Evolutionary conservation across 1,140 invertebrate species (phyloP), one percentile per base, ranked within the genome.

Genomic region (Polypedilum pembai): DNA sequence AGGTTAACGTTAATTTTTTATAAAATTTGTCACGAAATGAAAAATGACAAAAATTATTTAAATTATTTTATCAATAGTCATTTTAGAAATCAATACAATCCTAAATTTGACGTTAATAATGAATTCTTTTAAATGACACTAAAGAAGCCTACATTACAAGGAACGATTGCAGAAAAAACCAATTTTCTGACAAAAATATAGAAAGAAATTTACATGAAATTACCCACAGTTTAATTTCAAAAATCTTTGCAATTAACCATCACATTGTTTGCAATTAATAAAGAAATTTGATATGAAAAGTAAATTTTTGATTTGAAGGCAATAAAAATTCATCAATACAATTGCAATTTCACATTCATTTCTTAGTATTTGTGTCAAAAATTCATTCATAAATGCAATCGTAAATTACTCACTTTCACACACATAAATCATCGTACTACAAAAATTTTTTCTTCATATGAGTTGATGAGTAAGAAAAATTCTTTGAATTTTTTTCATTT

Each of bases 1-100:
- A 79, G 78, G 76, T 79, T 33, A 75, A 41, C 8, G 8, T 45
- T 2, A 41, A 41, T 7, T 45, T 3, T 45, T 3, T 45, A 8
- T 45, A 8, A 15, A 45, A 45, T 1, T 45, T 45, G 7, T 45
- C n/a, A n/a, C n/a, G n/a, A n/a, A n/a, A n/a, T 8, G 41, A 3
- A 45, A 45, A 3, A 3, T 1, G 41, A 45, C 7, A 7, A 10
- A 10, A 41, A 41, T 41, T 7, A 41, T 10, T 41, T 41, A 41
- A 7, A 41, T 7, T 41, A 10, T 5, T 41, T 41, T 41, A 41
- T 10, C 5, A 41, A 41, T 5, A 10, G n/a, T n/a, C n/a, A n/a
- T n/a, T n/a, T n/a, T n/a, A n/a, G n/a, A n/a, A n/a, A n/a, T n/a
- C n/a, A n/a, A n/a, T n/a, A n/a, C n/a, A n/a, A n/a, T n/a, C n/a